Conservation (phyloP, 2,797 vertebrate species). For the Dipus sagitta region DNA sequence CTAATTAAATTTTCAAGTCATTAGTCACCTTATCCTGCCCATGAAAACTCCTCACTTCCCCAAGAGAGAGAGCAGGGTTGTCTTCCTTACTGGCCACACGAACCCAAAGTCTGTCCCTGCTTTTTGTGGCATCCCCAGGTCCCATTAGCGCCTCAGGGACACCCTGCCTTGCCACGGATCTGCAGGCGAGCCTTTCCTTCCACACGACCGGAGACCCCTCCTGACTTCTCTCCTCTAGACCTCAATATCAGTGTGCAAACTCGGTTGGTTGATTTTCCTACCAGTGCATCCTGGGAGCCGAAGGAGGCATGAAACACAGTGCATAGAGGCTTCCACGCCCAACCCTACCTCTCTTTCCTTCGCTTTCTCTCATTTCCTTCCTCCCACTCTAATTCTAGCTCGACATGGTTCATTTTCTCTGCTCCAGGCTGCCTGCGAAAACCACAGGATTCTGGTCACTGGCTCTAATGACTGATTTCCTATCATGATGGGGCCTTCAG, state of each 20-base stretch:
- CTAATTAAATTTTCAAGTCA: slow-evolving; percentile 68
- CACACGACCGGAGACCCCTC: not conserved
- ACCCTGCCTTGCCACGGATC: not conserved
- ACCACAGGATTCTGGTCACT: not conserved
- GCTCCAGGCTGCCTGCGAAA: slow-evolving; percentile 31
- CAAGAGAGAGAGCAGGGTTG: not conserved
- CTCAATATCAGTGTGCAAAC: not conserved
- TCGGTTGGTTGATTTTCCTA: not conserved
- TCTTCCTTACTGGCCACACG: not conserved
- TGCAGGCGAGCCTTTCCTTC: not conserved
- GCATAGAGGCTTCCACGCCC: not conserved
- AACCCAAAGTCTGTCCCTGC: not conserved
- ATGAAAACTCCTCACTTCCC: slow-evolving; percentile 20
- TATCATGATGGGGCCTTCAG: not conserved
- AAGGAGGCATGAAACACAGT: not conserved
- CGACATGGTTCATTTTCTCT: slow-evolving; percentile 38
- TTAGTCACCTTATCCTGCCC: slow-evolving; percentile 37
- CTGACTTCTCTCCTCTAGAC: not conserved
- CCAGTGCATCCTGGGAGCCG: not conserved
- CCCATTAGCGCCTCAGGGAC: not conserved
- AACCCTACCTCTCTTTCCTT: not conserved
- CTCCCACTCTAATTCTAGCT: slow-evolving; percentile 1
- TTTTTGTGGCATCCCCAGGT: not conserved
- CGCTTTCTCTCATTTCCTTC: not conserved
- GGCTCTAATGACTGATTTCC: slow-evolving; percentile 38